A percentile compares a stretch with the other conserved stretches of the same genome.
Conservation (phyloP, 2,888 invertebrate species). For the Gryllus longicercus region DNA sequence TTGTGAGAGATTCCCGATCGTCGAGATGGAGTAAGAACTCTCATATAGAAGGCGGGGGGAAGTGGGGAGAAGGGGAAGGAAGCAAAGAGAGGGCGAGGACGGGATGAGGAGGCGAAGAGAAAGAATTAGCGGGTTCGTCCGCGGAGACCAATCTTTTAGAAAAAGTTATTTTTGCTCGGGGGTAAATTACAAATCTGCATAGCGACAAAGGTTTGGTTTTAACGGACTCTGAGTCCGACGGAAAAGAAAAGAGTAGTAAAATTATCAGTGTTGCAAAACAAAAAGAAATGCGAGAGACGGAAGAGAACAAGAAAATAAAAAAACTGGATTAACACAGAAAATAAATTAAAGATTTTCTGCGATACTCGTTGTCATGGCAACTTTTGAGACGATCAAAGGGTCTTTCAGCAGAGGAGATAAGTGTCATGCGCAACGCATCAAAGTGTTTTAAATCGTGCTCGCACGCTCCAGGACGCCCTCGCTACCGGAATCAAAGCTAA, state of each 20-base stretch:
- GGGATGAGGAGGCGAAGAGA: neutral
- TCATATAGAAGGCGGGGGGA: neutral
- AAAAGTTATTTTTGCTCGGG: conserved; percentile 10
- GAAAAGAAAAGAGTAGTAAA: conserved; percentile 1
- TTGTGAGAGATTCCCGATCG: neutral
- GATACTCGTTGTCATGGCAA: conserved; percentile 1
- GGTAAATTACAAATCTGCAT: conserved; percentile 17
- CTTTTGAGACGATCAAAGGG: neutral
- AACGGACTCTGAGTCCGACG: neutral
- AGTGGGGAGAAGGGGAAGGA: neutral
- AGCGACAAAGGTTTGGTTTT: conserved; percentile 17
- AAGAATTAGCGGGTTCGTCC: neutral
- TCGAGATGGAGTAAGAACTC: neutral
- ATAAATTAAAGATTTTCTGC: conserved; percentile 17
- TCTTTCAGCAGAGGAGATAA: neutral
- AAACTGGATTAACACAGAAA: conserved; percentile 4
- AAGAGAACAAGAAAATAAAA: neutral
- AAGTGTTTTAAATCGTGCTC: neutral
- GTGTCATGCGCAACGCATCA: neutral
- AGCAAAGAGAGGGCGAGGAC: neutral
- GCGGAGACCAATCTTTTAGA: conserved; percentile 9
- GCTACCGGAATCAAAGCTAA: neutral
- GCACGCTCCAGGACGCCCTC: no score
- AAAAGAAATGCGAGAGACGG: neutral
- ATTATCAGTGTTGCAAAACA: conserved; percentile 17